A percentile compares a stretch with the other conserved stretches of the same genome.
phyloP scores from a whole-genome alignment of 2,888 invertebrate species.

The Tetropium fuscum region DNA sequence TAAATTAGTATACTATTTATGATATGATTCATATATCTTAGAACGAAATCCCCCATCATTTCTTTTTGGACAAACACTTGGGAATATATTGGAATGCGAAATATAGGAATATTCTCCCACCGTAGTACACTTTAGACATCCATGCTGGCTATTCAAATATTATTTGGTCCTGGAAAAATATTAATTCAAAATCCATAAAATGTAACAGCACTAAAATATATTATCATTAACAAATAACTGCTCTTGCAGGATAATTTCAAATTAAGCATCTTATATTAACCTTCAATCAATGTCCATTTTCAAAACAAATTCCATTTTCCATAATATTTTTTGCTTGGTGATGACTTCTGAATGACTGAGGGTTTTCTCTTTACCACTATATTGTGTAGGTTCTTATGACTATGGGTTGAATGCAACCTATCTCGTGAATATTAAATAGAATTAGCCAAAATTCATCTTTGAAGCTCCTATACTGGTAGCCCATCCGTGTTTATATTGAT shows the following conservation, averaged over 20 bases:
- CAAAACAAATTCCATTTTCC: not conserved
- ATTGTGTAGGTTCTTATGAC: not conserved
- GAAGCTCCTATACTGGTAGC: not conserved
- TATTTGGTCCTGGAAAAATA: not conserved
- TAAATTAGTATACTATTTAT: not conserved
- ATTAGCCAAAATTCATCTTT: not conserved
- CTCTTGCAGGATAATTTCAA: not conserved
- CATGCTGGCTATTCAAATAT: constrained; percentile 15
- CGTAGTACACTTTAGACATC: constrained; percentile 1
- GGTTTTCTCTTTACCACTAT: not conserved
- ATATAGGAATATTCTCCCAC: not conserved
- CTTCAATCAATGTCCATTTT: not conserved
- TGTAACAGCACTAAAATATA: no score
- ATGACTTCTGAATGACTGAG: not conserved
- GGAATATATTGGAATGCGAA: not conserved
- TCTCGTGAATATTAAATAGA: not conserved
- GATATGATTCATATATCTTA: not conserved
- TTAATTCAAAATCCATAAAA: no score
- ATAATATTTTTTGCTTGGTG: not conserved
- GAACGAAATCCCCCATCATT: not conserved
- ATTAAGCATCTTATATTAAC: not conserved
- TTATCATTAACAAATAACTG: no score
- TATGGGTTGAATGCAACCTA: not conserved
- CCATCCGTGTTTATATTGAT: no score
- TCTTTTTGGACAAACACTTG: not conserved